These are phyloP conservation scores for Egretta garzetta DNA, from an alignment of 2,113 vertebrate species.

Conservation along the genomic window DNA sequence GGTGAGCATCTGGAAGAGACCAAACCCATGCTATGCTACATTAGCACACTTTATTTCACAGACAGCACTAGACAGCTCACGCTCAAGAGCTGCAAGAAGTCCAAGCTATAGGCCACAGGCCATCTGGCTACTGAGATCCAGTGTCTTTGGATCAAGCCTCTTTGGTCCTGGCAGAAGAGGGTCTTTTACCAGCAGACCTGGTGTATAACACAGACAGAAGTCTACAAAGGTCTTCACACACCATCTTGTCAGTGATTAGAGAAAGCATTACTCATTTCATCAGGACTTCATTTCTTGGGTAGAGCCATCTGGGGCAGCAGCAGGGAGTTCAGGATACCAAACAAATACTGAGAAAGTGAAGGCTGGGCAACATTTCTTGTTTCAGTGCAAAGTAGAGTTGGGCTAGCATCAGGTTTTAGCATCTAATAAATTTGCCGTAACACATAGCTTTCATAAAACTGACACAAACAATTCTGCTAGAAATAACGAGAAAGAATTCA, in stretches of 20 bases:
- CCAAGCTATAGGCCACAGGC: background rate
- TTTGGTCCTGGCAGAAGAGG: background rate
- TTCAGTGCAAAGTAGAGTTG: background rate
- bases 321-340: background rate
- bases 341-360: background rate
- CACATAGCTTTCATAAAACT: background rate
- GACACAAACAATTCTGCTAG: background rate
- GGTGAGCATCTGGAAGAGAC: conserved; percentile 39
- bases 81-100: background rate
- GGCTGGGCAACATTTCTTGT: background rate
- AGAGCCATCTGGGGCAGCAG: background rate
- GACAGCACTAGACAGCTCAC: background rate
- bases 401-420: background rate
- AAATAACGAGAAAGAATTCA: background rate
- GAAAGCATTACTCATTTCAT: background rate
- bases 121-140: background rate
- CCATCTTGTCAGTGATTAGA: background rate
- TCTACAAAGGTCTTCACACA: background rate
- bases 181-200: background rate
- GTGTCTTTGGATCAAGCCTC: background rate
- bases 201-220: background rate
- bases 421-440: background rate
- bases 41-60: background rate
- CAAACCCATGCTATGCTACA: background rate
- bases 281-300: background rate